Evolutionary conservation across 2,888 invertebrate species (phyloP), one percentile per base, ranked within the genome.

Genomic region (Drosophila eohydei): DNA sequence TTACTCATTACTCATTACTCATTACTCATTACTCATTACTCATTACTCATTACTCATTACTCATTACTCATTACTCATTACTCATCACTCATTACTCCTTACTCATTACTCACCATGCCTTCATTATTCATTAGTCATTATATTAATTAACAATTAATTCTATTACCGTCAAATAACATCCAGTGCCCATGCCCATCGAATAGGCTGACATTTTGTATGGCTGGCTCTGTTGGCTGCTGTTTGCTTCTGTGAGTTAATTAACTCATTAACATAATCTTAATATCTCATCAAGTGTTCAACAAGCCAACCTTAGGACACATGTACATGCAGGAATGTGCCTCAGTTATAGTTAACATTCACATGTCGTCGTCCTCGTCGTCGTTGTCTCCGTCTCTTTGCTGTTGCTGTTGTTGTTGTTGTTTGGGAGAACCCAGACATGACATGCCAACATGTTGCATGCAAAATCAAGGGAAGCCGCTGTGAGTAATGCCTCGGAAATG

Each of bases 241-340:
- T 71, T 77, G 81, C 71, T 74, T 56, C 76, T 75, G 78, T 85
- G 82, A 83, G 80, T 83, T 87, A 87, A 86, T 86, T 81, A 87
- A 82, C 86, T 87, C 85, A 87, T 86, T 86, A 86, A 83, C 87
- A 86, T 86, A 87, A 86, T 87, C 87, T 86, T 78, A 80, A 77
- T 78, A 85, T 83, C 83, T 80, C 87, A 87, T 86, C 86, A 86
- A 81, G 73, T 82, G 72, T 64, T 83, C 54, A 74, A 77, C 81
- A 71, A 71, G 77, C 41, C 71, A 55, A 67, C 72, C 71, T 67
- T 58, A 69, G 69, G 66, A 55, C 74, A 67, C 71, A 63, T 65
- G 52, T 63, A 65, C 41, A 44, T 59, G 43, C 38, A 46, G 52
- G 26, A 44, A 34, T 44, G 30, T 60, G 64, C 28, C 50, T 34